Evolutionary conservation across 1,140 invertebrate genomes (phyloP), one percentile per base, ranked within the genome.

Genomic region (Drosophila mojavensis): DNA sequence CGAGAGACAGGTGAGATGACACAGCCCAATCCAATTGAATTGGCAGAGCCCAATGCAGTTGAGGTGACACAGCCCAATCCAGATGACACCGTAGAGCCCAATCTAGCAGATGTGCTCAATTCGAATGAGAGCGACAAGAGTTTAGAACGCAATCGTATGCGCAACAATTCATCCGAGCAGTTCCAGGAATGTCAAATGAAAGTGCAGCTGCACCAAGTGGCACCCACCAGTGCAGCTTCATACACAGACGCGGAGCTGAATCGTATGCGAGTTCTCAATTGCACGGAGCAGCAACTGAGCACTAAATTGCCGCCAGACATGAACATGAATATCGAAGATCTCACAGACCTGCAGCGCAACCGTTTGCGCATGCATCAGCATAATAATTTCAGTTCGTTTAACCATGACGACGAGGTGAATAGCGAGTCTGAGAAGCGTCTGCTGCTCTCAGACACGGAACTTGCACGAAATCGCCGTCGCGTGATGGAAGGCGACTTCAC

Each of bases 221-320:
- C 51, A 6, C 26, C 36, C 1, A 48, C 51, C 9, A 43, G n/a
- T 11, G 26, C 24, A 7, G 60, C 11, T 11, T 56, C 26, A 2
- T 30, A 91, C 10, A 91, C 86, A 5, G 93, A 91, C 4, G 90
- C 91, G 4, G 79, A 93, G 76, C 71, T 73, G 39, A 93, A 93
- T 72, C 92, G 90, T 63, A 36, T 92, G 17, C 91, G 82, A 68
- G 83, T 93, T 5, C 75, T 93, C 11, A 79, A 41, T 53, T 70
- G 55, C 45, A 41, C 78, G 2, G 65, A 53, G 0, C 9, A 71
- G 13, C 30, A 53, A 1, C 7, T 63, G 10, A 15, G 5, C 5
- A 53, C 75, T n/a, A 58, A 55, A 17, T 26, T 63, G 20, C 79
- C 71, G 0, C 56, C 76, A 0, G 83, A 86, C 53, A n/a, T 79